phyloP scores from a whole-genome alignment of 2,888 invertebrate genomes.

The Drosophila multiciliata region DNA sequence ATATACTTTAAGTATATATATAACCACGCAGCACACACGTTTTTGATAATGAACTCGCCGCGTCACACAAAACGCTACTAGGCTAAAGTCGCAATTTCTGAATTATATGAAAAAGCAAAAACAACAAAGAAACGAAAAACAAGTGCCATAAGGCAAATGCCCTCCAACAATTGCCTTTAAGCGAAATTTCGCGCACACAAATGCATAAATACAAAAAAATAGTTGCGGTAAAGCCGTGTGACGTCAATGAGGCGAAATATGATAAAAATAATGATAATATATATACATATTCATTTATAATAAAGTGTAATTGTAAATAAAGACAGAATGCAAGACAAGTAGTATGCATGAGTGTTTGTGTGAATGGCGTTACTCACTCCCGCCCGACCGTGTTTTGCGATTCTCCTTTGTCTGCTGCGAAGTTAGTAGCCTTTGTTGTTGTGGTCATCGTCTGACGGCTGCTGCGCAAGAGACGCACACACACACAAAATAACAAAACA shows the following conservation, averaged over 20 bases:
- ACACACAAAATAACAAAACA: conserved; percentile 52
- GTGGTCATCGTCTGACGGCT: conserved; percentile 45
- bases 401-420: conserved; percentile 58
- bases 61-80: conserved; percentile 52
- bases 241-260: conserved; percentile 68
- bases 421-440: conserved; percentile 69
- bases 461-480: conserved; percentile 42
- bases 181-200: conserved; percentile 52
- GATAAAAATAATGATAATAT: conserved; percentile 41
- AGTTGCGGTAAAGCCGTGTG: conserved; percentile 41
- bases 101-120: conserved; percentile 54
- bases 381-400: conserved; percentile 11
- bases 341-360: conserved; percentile 28
- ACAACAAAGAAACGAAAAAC: conserved; percentile 35
- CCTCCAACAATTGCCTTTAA: conserved; percentile 62
- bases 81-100: conserved; percentile 76
- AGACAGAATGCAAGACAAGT: conserved; percentile 15
- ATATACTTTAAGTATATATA: conserved; percentile 9
- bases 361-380: conserved; percentile 37
- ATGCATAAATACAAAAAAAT: conserved; percentile 7
- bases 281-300: conserved; percentile 3
- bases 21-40: conserved; percentile 23
- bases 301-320: conserved; percentile 55
- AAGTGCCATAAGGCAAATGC: conserved; percentile 66
- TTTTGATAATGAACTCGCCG: conserved; percentile 64